These are phyloP conservation scores for Tenualosa ilisha DNA, from an alignment of 2,797 vertebrate species.

Conservation along the genomic window DNA sequence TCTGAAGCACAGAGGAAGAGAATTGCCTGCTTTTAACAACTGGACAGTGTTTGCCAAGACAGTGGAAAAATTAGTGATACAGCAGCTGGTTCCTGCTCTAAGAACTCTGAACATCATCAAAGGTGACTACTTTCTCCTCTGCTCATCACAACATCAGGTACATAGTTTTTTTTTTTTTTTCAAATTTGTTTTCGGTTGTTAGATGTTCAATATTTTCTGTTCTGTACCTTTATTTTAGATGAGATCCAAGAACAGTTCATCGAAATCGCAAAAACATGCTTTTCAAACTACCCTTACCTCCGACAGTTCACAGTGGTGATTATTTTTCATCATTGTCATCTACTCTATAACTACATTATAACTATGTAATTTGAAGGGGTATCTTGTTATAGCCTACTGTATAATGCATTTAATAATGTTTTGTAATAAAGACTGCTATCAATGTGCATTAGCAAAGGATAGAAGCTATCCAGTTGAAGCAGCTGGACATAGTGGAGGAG, in stretches of 20 bases:
- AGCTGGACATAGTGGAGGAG: conserved; percentile 48
- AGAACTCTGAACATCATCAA: conserved; percentile 29
- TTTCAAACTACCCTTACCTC: conserved; percentile 50
- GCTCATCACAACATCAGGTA: too few relatives aligned
- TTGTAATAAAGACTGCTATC: too few relatives aligned
- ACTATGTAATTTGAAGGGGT: too few relatives aligned
- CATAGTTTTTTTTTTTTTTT: too few relatives aligned
- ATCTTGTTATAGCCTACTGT: too few relatives aligned
- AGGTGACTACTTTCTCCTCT: neutral
- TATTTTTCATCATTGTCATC: neutral
- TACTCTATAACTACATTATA: too few relatives aligned
- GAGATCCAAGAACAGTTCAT: conserved; percentile 47
- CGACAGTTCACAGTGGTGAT: conserved; percentile 41
- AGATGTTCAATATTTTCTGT: neutral
- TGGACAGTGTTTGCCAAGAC: conserved; percentile 45
- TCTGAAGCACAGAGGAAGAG: conserved; percentile 44
- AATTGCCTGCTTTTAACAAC: conserved; percentile 54
- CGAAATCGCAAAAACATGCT: conserved; percentile 37
- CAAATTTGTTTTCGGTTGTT: too few relatives aligned
- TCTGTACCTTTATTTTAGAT: conserved; percentile 27
- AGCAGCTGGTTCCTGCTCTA: conserved; percentile 40
- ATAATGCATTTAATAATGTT: too few relatives aligned
- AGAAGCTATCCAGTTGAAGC: conserved; percentile 50
- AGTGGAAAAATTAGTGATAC: conserved; percentile 44
- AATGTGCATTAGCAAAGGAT: conserved; percentile 40